Conservation (phyloP, 2,888 invertebrate species). For the Sphecodes monilicornis region DNA sequence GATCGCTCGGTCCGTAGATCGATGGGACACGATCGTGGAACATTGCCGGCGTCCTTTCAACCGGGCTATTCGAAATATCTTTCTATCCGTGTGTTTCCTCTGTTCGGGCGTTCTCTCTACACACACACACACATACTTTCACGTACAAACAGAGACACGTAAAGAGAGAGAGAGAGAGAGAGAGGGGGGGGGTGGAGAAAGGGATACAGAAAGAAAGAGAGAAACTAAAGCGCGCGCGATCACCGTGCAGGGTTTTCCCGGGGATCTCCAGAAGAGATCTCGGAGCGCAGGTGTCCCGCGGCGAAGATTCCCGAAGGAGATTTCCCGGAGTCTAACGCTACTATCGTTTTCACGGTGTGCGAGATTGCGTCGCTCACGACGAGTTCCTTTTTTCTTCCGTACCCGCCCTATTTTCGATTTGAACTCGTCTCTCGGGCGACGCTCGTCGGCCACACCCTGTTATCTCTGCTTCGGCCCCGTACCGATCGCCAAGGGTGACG, state of each 20-base stretch:
- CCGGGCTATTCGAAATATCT: constrained; percentile 30
- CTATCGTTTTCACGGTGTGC: constrained; percentile 70
- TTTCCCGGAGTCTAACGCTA: constrained; percentile 68
- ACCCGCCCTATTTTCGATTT: constrained; percentile 46
- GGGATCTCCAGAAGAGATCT: constrained; percentile 62
- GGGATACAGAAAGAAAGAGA: background rate
- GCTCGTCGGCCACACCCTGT: background rate
- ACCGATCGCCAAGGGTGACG: constrained; percentile 40
- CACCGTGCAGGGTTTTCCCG: constrained; percentile 45
- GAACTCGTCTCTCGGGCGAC: constrained; percentile 22
- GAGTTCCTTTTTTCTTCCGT: constrained; percentile 35
- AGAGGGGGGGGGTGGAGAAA: background rate
- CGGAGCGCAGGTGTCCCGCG: constrained; percentile 75
- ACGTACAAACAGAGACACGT: background rate
- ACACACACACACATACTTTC: background rate
- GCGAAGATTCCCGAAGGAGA: constrained; percentile 75
- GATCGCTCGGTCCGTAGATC: constrained; percentile 36
- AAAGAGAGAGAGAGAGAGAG: background rate
- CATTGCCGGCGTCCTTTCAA: constrained; percentile 16
- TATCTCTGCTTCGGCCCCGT: constrained; percentile 33
- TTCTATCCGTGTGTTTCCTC: constrained; percentile 3
- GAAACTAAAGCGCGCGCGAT: background rate
- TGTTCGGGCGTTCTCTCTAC: constrained; percentile 15
- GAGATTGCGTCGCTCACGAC: constrained; percentile 70
- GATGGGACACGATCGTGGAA: constrained; percentile 27